Percentiles rank a stretch among this genome's conserved stretches.
phyloP scores from a whole-genome alignment of 2,797 vertebrate genomes.

The Petrocephalus schoutedeni region DNA sequence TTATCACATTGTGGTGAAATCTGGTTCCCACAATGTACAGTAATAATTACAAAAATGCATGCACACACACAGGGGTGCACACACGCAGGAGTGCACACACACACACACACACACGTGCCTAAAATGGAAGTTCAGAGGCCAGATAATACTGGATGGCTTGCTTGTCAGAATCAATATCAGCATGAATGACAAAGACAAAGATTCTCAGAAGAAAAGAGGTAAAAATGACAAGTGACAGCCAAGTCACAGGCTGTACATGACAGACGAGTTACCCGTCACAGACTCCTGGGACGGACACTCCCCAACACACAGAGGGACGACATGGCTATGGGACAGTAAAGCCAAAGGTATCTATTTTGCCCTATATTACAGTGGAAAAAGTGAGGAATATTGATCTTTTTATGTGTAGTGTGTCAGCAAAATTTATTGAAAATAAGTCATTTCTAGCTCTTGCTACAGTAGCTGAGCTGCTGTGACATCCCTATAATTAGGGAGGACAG shows the following conservation, averaged over 20 bases:
- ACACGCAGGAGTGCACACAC: conserved; percentile 32
- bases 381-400: conserved; percentile 26
- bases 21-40: not conserved
- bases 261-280: conserved; percentile 59
- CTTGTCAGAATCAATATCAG: conserved; percentile 61
- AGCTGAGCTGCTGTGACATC: not conserved
- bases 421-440: conserved; percentile 28
- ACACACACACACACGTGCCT: conserved; percentile 8
- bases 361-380: conserved; percentile 36
- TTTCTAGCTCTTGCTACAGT: not conserved
- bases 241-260: conserved; percentile 55
- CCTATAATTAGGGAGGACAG: not conserved
- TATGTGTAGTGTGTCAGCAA: conserved; percentile 2
- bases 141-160: conserved; percentile 40
- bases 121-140: conserved; percentile 31
- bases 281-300: conserved; percentile 60
- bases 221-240: conserved; percentile 62
- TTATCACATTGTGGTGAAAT: not conserved
- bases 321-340: conserved; percentile 36
- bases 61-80: conserved; percentile 30
- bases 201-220: conserved; percentile 50
- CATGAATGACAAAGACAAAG: conserved; percentile 56
- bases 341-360: conserved; percentile 43
- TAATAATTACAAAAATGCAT: not conserved
- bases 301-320: conserved; percentile 45